Conservation (phyloP, 1,140 invertebrate species). For the Oryctes rhinoceros region DNA sequence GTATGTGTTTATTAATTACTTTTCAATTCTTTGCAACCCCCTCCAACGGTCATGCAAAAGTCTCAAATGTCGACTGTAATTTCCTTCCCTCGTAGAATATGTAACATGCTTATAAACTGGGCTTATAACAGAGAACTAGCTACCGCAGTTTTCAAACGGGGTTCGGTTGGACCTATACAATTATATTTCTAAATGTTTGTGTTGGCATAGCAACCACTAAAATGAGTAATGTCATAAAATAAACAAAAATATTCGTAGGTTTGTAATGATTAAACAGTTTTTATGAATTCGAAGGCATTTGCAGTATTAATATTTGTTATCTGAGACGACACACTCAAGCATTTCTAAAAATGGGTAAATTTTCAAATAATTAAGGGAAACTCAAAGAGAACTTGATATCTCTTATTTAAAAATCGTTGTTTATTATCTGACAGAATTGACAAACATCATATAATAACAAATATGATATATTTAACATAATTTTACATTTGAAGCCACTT, state of each 20-base stretch:
- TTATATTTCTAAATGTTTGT: not conserved
- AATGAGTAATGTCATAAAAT: conserved; percentile 12
- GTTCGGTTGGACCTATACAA: not conserved
- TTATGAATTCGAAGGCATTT: not conserved
- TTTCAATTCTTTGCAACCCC: no score
- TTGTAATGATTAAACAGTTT: conserved; percentile 30
- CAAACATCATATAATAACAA: conserved; percentile 12
- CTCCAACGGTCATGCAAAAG: no score
- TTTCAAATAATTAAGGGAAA: not conserved
- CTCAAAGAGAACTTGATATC: conserved; percentile 24
- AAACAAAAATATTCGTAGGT: conserved; percentile 27
- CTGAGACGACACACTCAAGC: not conserved
- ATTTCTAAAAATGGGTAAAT: not conserved
- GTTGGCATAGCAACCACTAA: conserved; percentile 21
- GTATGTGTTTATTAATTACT: no score
- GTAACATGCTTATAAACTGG: no score
- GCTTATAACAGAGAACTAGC: no score
- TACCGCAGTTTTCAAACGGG: not conserved
- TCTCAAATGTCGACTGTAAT: no score
- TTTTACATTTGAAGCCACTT: not conserved
- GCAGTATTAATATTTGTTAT: not conserved
- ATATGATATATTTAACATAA: conserved; percentile 32
- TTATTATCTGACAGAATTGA: conserved; percentile 18
- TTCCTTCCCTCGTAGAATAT: no score
- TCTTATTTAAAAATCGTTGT: conserved; percentile 21